Evolutionary conservation across 2,888 invertebrate genomes (phyloP).

Genomic region (Pachymerium ferrugineum): DNA sequence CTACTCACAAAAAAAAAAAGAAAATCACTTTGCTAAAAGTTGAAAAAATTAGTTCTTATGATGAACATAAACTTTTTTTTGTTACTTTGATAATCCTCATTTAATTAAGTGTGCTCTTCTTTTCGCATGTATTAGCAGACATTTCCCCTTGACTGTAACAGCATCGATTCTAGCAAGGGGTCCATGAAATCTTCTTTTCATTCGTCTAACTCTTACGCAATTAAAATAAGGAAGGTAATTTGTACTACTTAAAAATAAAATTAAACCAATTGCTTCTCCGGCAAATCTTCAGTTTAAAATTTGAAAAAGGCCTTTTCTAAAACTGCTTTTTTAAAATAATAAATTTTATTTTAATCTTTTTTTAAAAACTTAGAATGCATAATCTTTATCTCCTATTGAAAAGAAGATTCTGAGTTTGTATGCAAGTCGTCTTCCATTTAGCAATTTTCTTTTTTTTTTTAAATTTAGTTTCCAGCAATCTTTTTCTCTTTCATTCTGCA

Average conservation of each 20-base stretch:
- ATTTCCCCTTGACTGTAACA: conserved; percentile 22
- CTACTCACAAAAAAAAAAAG: background rate
- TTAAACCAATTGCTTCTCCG: too few relatives aligned
- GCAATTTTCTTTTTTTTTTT: background rate
- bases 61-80: background rate
- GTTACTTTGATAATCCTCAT: conserved; percentile 24
- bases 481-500: background rate
- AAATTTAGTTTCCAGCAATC: background rate
- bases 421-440: background rate
- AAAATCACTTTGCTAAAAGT: background rate
- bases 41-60: background rate
- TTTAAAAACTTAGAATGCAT: too few relatives aligned
- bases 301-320: too few relatives aligned
- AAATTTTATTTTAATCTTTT: too few relatives aligned
- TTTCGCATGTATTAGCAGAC: conserved; percentile 1
- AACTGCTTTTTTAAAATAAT: too few relatives aligned
- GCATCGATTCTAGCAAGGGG: background rate
- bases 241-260: background rate
- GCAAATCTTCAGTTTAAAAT: too few relatives aligned
- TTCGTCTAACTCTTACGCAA: background rate
- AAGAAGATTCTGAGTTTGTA: background rate
- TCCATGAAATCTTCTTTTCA: background rate
- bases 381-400: too few relatives aligned
- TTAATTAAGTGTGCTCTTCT: conserved; percentile 23
- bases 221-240: conserved; percentile 14